Conservation (phyloP, 1,140 invertebrate genomes). For the Drosophila elegans region DNA sequence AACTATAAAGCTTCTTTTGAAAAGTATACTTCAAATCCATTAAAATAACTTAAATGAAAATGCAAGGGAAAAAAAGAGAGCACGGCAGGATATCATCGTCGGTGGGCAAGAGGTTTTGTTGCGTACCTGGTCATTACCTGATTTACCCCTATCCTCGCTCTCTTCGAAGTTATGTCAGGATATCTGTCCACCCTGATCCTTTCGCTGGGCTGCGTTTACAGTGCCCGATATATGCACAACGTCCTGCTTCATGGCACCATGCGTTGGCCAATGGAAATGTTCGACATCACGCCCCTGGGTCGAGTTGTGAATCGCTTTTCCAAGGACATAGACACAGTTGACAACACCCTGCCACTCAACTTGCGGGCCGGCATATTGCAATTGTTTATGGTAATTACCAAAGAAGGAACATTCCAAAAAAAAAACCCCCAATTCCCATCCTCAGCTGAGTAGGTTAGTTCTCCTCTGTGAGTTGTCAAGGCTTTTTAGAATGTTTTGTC, state of each 20-base stretch:
- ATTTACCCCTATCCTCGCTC: conserved; percentile 10
- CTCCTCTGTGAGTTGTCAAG: conserved; percentile 7
- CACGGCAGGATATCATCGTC: conserved; percentile 1
- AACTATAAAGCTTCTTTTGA: too few relatives aligned
- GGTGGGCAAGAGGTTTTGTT: conserved; percentile 11
- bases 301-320: conserved; percentile 91
- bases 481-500: conserved; percentile 17
- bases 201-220: conserved; percentile 82
- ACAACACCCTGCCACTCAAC: conserved; percentile 86
- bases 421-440: background rate
- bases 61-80: conserved; percentile 5
- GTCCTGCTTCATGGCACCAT: conserved; percentile 87
- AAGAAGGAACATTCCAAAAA: background rate
- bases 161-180: conserved; percentile 73
- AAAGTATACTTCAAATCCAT: too few relatives aligned
- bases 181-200: conserved; percentile 76
- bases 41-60: background rate
- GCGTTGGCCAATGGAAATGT: conserved; percentile 90
- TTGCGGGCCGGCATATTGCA: conserved; percentile 80
- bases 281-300: conserved; percentile 91
- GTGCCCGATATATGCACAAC: conserved; percentile 86
- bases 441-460: conserved; percentile 16
- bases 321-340: conserved; percentile 90
- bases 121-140: conserved; percentile 26
- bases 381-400: conserved; percentile 80